Conservation (phyloP, 2,888 invertebrate genomes). For the Nemotelus pantherinus region DNA sequence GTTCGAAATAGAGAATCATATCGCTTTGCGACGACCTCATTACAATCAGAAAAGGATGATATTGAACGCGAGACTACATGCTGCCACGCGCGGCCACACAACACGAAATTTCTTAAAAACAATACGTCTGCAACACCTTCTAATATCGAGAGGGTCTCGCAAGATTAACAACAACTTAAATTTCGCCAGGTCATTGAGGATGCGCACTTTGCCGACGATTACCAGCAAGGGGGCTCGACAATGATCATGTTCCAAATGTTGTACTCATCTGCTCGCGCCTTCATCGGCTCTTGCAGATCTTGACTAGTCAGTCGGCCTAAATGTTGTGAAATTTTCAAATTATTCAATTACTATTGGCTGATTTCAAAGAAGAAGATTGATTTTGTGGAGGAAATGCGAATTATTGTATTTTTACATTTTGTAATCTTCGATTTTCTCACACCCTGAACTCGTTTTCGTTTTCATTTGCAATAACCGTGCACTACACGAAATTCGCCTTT, state of each 20-base stretch:
- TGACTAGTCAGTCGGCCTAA: neutral
- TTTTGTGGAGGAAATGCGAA: conserved; percentile 35
- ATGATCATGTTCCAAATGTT: conserved; percentile 32
- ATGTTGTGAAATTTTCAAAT: conserved; percentile 1
- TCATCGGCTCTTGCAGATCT: conserved; percentile 4
- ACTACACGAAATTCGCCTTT: neutral
- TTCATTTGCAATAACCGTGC: conserved; percentile 13
- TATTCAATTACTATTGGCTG: conserved; percentile 21
- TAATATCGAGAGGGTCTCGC: conserved; percentile 35
- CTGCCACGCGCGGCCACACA: conserved; percentile 35
- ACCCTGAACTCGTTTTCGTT: conserved; percentile 23
- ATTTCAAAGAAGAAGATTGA: neutral
- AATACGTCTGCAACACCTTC: conserved; percentile 27
- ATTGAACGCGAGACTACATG: conserved; percentile 1
- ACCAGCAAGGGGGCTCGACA: conserved; percentile 6
- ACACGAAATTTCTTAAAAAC: conserved; percentile 40
- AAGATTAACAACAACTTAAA: neutral
- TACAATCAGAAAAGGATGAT: neutral
- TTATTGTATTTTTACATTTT: neutral
- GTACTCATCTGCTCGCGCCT: neutral
- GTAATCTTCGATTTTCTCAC: conserved; percentile 35
- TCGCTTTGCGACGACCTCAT: neutral
- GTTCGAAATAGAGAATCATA: neutral
- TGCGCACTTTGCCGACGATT: conserved; percentile 14
- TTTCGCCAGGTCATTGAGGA: conserved; percentile 35